Evolutionary conservation across 2,797 vertebrate species (phyloP), one percentile per base, ranked within the genome.

Genomic region (Malurus splendens): DNA sequence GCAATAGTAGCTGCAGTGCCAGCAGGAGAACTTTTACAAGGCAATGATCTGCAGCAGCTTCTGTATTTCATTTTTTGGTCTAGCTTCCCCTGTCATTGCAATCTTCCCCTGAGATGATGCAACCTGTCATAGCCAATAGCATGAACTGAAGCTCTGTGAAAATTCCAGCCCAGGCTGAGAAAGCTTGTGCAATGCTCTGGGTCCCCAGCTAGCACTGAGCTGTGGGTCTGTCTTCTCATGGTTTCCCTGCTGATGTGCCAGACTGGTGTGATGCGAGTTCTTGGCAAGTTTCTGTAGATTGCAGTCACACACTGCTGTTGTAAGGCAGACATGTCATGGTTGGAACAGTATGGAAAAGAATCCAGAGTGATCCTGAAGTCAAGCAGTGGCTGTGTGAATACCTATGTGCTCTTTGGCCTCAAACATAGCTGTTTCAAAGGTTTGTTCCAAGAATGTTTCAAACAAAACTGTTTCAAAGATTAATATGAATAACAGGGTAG

Each of bases 271-370:
- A 57, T 56, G 76, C 0, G 15, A 90, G 39, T 27, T 64, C 45
- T 79, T 79, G 66, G 48, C 38, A 59, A 59, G 27, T 32, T 50
- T 36, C 60, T 13, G 6, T 3, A 11, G 59, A 3, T 41, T 52
- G 50, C 44, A 51, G 62, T 32, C 45, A 20, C 19, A 28, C 20
- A 0, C 7, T 74, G 28, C 50, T 62, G 22, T 7, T 38, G 38
- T 59, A 36, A 41, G n/a, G 51, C 70, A 74, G 36, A 18, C 11
- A 4, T 11, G 10, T 39, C 7, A 3, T 0, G 1, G 24, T 3
- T 78, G 50, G 32, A 18, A 38, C 39, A 44, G 23, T 8, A 18
- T 9, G 20, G 56, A n/a, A 71, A 48, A 52, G 25, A 41, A 38
- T 64, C 50, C 25, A 45, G 44, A 33, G 50, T 9, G 27, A 39